Base-by-base conservation (phyloP, 2,113 vertebrate genomes). In the Dicerorhinus sumatrensis region DNA sequence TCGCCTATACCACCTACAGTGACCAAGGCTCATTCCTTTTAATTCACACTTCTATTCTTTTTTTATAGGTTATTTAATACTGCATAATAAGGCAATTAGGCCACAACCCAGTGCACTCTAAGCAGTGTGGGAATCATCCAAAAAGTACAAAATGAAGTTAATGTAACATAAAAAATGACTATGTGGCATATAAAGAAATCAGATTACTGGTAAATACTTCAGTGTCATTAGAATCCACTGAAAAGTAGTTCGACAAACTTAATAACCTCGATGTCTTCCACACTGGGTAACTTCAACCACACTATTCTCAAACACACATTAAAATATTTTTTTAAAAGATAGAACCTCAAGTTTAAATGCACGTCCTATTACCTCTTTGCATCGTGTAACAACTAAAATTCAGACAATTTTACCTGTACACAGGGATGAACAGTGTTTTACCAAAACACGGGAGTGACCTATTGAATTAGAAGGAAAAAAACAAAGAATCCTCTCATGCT, bases 131-230 rank as follows among this genome's bases (percentile, higher is more conserved):
- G 65, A 91, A 73, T 65, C 69, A 95, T 87, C 31, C 25, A 89
- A 96, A 91, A 69, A 39, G 82, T 23, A 85, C 9, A 89, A 96
- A 93, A 79, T 73, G 33, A 94, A 89, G 85, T 97, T 81, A 94
- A 80, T 94, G 25, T 73, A 62, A 96, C 85, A 94, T 88, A 82
- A 76, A 76, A 96, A 82, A 91, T 70, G 46, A 42, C 76, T 81
- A 29, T 70, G 83, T 17, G 46, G 29, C 4, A 31, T 93, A 76
- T 77, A 81, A 90, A 83, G 58, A 81, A 90, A 76, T 58, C 62
- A 75, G 27, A 80, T 92, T 60, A 60, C 48, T 84, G n/a, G 36
- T 76, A 94, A 95, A 95, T 63, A 87, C 8, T 63, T 94, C 12
- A 31, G 14, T 29, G 31, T 65, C 58, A 69, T 58, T 73, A 86